Evolutionary conservation across 2,113 vertebrate genomes (phyloP), one percentile per base, ranked within the genome.

Genomic region (Apaloderma vittatum): DNA sequence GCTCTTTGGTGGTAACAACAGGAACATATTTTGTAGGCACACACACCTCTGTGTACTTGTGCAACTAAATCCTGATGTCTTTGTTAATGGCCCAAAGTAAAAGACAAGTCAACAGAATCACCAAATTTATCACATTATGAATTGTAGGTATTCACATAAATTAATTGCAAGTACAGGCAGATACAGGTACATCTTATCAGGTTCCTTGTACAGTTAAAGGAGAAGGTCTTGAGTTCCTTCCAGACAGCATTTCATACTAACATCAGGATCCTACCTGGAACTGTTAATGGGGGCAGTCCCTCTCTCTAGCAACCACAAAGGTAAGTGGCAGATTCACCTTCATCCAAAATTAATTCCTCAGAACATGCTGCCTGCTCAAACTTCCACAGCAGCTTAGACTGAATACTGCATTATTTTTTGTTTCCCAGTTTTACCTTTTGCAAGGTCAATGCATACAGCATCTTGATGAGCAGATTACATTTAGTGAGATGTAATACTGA

Each of bases 271-370:
- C 16, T 46, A 20, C 80, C 51, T 6, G 26, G 37, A 81, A 32
- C 57, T 52, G 40, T 77, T 24, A 78, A 3, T 0, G 0, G 40
- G 40, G 40, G 32, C 20, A 61, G 37, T 10, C 34, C 12, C 66
- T 75, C 59, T 58, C 58, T 57, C 48, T 77, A 78, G 29, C 74
- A 78, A 1, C 22, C 13, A 8, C 57, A 75, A 19, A 82, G 43
- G 34, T 3, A 82, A 82, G 54, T 49, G 17, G n/a, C 70, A 93
- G 85, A 75, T 92, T 55, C 95, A 54, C 20, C 52, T 90, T 88
- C 30, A 88, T 54, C 54, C 62, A 73, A 82, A 96, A 88, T 79
- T n/a, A 96, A 94, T 68, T 86, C 78, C 58, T 66, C 74, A 78
- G 59, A 89, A 84, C 48, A 59, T 7, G 46, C 63, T 84, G 93